Evolutionary conservation across 2,797 vertebrate genomes (phyloP).

Genomic region (Gadopsis marmoratus): DNA sequence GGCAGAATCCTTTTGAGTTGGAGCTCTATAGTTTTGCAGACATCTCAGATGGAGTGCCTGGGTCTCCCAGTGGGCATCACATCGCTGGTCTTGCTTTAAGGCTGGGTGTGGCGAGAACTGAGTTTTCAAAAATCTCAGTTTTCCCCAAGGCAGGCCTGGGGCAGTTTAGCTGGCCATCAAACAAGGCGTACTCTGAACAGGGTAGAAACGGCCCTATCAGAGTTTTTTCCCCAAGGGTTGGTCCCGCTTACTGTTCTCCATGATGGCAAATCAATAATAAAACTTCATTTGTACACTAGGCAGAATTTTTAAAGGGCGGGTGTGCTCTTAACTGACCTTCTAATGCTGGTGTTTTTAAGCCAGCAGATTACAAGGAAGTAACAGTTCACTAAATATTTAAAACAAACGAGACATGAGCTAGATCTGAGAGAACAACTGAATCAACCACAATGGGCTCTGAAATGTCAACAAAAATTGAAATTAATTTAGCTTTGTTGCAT

Average conservation of each 20-base stretch:
- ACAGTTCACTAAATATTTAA: conserved; percentile 30
- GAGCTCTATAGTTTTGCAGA: conserved; percentile 64
- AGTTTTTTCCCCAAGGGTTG: conserved; percentile 58
- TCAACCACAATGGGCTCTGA: not conserved
- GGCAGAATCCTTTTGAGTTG: conserved; percentile 57
- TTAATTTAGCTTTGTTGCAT: not conserved
- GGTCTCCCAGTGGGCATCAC: conserved; percentile 64
- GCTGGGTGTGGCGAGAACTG: conserved; percentile 68
- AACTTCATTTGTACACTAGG: conserved; percentile 57
- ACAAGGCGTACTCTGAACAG: conserved; percentile 66
- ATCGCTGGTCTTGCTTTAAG: conserved; percentile 65
- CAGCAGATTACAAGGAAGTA: not conserved
- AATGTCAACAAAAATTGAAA: not conserved
- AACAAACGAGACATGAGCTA: not conserved
- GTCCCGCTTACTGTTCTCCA: conserved; percentile 61
- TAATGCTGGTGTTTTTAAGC: conserved; percentile 27
- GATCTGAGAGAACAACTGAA: not conserved
- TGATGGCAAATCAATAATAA: conserved; percentile 61
- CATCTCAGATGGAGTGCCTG: conserved; percentile 62
- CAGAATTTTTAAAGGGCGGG: conserved; percentile 31
- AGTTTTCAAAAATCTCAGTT: conserved; percentile 68
- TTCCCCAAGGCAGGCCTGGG: conserved; percentile 75
- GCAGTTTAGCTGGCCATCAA: conserved; percentile 78
- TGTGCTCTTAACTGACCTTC: conserved; percentile 10
- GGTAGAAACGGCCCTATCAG: conserved; percentile 68